Evolutionary conservation across 2,888 invertebrate genomes (phyloP), one percentile per base, ranked within the genome.

Genomic region (Drosophila monieri): DNA sequence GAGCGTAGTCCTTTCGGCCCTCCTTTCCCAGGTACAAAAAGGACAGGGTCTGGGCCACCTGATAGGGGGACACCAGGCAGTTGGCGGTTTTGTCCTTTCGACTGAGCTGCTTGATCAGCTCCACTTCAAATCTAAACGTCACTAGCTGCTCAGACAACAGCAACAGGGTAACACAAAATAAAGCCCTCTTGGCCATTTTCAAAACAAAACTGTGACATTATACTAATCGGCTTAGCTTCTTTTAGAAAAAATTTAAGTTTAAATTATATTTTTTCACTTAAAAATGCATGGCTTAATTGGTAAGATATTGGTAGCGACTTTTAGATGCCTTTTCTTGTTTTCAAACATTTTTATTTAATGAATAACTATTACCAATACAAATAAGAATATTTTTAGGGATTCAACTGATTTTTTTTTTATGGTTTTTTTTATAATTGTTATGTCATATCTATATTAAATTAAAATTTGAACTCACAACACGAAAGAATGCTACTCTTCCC

Each of bases 1-100:
- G 18, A 8, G 55, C 35, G 9, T 14, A 6, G 23, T 67, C 68
- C 12, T n/a, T 25, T 4, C 27, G 15, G 0, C 8, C 54, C 2
- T 48, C 41, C 37, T 44, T 66, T 9, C 35, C 43, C 18, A 67
- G 5, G n/a, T 56, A 67, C 8, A 66, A 35, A n/a, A 44, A 27
- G 2, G 18, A 15, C 1, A 66, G 27, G 0, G 56, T 6, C 30
- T 67, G 67, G 30, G 8, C 15, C 6, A 67, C 12, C 0, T 27
- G 15, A 23, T 44, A 14, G 0, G 66, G 66, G 3, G 66, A 55
- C 9, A 66, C 14, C 21, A 44, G 27, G 37, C 48, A 67, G 21
- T 67, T 66, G 0, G 6, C 0, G 5, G 44, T 10, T 3, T n/a
- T 39, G 39, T 41, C 39, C 39, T 18, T 41, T 4, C 3, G 18